Conservation (phyloP, 1,140 invertebrate genomes). For the Drosophila suzukii region DNA sequence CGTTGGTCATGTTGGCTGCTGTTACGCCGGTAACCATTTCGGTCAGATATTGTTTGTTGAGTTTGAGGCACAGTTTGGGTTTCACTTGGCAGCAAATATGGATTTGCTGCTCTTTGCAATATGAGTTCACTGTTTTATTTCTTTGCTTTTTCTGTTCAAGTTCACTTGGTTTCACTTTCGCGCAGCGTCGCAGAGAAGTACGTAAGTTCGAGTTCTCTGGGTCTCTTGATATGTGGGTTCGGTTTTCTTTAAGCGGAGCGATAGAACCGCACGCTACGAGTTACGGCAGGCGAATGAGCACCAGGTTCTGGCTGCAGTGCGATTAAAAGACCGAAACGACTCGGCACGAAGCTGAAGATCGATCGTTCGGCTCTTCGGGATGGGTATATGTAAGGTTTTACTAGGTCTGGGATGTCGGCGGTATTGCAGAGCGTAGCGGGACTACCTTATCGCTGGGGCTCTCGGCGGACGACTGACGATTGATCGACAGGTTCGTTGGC, state of each 20-base stretch:
- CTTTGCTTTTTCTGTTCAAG: constrained; percentile 30
- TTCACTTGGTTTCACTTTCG: constrained; percentile 75
- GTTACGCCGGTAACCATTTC: constrained; percentile 84
- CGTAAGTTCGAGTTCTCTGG: constrained; percentile 46
- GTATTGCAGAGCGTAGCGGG: constrained; percentile 23
- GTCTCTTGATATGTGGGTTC: neutral
- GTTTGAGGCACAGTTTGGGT: constrained; percentile 73
- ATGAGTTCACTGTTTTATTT: constrained; percentile 27
- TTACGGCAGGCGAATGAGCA: constrained; percentile 69
- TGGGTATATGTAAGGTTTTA: neutral
- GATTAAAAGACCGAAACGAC: constrained; percentile 70
- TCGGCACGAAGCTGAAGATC: constrained; percentile 47
- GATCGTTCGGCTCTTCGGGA: constrained; percentile 24
- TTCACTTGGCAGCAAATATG: constrained; percentile 63
- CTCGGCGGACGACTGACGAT: constrained; percentile 81
- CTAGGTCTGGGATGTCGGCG: neutral
- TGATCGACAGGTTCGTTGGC: constrained; percentile 84
- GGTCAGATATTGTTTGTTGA: constrained; percentile 70
- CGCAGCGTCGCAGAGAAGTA: constrained; percentile 54
- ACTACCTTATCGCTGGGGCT: constrained; percentile 80
- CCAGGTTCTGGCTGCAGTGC: constrained; percentile 69
- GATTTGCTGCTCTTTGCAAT: constrained; percentile 52
- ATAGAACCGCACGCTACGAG: constrained; percentile 72
- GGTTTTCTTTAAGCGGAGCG: constrained; percentile 36
- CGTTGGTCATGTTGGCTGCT: constrained; percentile 69